These are phyloP conservation scores for Parnassius glacialis DNA, from an alignment of 2,888 invertebrate genomes.

Conservation along the genomic window DNA sequence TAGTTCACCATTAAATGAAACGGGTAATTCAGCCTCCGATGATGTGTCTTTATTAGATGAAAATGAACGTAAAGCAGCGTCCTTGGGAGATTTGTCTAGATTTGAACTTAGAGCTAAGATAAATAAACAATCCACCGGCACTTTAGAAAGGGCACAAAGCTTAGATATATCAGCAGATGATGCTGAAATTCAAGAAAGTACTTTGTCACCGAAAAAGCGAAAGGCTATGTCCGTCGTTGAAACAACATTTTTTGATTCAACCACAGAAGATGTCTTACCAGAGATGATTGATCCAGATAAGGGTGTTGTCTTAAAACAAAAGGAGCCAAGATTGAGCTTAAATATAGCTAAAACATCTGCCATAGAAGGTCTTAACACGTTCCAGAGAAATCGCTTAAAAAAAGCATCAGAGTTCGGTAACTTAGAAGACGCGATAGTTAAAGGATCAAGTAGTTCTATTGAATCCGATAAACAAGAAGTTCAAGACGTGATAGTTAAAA, in stretches of 20 bases:
- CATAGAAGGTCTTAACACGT: conserved; percentile 84
- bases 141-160: conserved; percentile 89
- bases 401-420: conserved; percentile 89
- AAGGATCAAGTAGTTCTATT: conserved; percentile 71
- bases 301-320: conserved; percentile 65
- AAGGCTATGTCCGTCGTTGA: conserved; percentile 83
- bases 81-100: conserved; percentile 88
- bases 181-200: conserved; percentile 65
- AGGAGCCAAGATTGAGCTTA: conserved; percentile 80
- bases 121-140: conserved; percentile 77
- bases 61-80: conserved; percentile 87
- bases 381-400: conserved; percentile 85
- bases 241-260: conserved; percentile 68
- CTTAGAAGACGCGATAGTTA: conserved; percentile 87
- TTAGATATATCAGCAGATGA: conserved; percentile 85
- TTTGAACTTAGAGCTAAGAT: conserved; percentile 75
- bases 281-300: conserved; percentile 71
- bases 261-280: conserved; percentile 62
- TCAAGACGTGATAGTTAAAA: conserved; percentile 42
- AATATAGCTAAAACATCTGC: conserved; percentile 76
- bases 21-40: conserved; percentile 62
- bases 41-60: conserved; percentile 77
- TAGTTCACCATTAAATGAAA: conserved; percentile 82
- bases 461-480: conserved; percentile 62
- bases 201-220: conserved; percentile 82